Evolutionary conservation across 92 coral and sea anemone species (phyloP).

Genomic region (Phymanthus crucifer): DNA sequence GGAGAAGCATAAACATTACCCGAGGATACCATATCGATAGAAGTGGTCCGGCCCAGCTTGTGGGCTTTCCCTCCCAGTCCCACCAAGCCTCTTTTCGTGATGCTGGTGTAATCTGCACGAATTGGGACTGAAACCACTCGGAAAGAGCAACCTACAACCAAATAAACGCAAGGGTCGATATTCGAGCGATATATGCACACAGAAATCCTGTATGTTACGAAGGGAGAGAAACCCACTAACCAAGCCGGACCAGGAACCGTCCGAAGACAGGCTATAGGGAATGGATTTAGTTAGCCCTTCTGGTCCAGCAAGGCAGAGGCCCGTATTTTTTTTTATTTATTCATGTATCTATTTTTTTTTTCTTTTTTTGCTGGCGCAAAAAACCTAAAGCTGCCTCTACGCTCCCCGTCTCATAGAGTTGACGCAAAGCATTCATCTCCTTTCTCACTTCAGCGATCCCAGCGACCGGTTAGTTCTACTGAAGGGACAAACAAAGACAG

Average conservation of each 20-base stretch:
- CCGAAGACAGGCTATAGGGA: slow-evolving; percentile 3
- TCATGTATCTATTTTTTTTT: too few species aligned
- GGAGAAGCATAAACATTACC: slow-evolving; percentile 35
- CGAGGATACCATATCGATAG: slow-evolving; percentile 34
- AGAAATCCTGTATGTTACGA: neutral
- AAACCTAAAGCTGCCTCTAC: too few species aligned
- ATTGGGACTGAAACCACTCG: neutral
- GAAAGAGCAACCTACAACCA: neutral
- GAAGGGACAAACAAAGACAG: too few species aligned
- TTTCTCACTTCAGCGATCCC: too few species aligned
- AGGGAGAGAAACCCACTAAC: neutral
- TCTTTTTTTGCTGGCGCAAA: too few species aligned
- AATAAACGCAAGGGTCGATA: neutral
- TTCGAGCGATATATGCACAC: neutral
- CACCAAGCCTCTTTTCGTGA: slow-evolving; percentile 6
- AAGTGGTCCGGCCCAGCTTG: slow-evolving; percentile 36
- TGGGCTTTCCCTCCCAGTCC: slow-evolving; percentile 42
- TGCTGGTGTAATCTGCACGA: neutral
- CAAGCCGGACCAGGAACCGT: neutral
- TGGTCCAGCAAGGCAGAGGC: neutral
- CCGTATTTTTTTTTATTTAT: too few species aligned
- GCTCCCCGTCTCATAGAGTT: too few species aligned
- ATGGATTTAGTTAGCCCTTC: neutral
- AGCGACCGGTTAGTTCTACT: too few species aligned
- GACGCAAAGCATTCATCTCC: too few species aligned